Conservation (phyloP, 2,113 vertebrate genomes). For the Colius striatus region DNA sequence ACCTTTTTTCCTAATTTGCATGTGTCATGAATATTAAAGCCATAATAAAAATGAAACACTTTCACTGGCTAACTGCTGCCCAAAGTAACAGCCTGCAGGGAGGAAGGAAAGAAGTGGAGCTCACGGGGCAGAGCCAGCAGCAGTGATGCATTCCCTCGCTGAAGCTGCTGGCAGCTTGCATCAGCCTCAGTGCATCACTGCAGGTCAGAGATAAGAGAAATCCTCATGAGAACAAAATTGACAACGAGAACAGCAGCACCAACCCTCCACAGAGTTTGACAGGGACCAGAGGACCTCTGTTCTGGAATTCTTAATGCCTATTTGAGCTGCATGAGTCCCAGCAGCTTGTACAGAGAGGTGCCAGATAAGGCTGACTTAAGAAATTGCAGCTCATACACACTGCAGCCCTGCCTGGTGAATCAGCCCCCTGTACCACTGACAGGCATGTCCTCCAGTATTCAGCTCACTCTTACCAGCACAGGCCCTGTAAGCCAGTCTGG, state of each 20-base stretch:
- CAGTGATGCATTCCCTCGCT: fast-evolving
- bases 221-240: fast-evolving
- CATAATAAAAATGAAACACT: background rate
- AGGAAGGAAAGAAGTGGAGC: background rate
- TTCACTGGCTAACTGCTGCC: background rate
- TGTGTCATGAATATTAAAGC: slow-evolving; percentile 45
- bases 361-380: background rate
- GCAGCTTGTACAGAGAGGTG: background rate
- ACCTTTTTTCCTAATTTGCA: slow-evolving; percentile 38
- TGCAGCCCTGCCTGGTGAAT: background rate
- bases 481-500: fast-evolving
- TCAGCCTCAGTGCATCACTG: no score
- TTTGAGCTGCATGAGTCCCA: fast-evolving
- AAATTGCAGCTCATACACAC: fast-evolving
- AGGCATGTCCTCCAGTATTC: fast-evolving
- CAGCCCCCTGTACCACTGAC: fast-evolving
- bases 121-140: fast-evolving
- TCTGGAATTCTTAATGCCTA: fast-evolving
- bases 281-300: fast-evolving
- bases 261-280: fast-evolving
- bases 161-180: background rate
- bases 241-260: background rate
- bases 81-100: background rate
- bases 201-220: background rate
- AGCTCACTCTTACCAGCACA: background rate